Conservation (phyloP, 2,888 invertebrate genomes). For the Cephus runcator region DNA sequence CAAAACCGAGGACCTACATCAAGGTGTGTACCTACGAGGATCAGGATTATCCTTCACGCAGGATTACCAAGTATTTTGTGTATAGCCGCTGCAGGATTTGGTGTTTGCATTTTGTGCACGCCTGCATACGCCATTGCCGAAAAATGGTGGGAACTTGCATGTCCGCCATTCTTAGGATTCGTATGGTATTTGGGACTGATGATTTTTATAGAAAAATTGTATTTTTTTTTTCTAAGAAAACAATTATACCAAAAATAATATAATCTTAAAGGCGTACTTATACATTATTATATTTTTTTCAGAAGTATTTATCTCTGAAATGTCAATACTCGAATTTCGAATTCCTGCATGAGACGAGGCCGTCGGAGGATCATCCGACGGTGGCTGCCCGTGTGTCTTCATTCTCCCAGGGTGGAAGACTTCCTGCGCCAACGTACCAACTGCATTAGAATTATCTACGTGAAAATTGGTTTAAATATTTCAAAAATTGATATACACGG, state of each 20-base stretch:
- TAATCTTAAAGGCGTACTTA: no score
- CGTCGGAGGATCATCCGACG: slow-evolving; percentile 29
- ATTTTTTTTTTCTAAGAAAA: background rate
- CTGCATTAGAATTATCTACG: background rate
- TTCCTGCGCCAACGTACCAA: slow-evolving; percentile 14
- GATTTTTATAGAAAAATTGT: background rate
- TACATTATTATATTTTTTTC: background rate
- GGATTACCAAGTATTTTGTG: slow-evolving; percentile 35
- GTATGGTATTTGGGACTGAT: background rate
- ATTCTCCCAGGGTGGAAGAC: slow-evolving; percentile 27
- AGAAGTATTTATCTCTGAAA: background rate
- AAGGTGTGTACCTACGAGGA: slow-evolving; percentile 25
- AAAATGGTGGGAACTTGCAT: slow-evolving; percentile 2
- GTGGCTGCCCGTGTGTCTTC: slow-evolving; percentile 28
- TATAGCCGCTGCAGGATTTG: slow-evolving; percentile 10
- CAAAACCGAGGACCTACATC: slow-evolving; percentile 13
- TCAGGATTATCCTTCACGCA: slow-evolving; percentile 43
- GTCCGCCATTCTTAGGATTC: background rate
- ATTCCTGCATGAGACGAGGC: slow-evolving; percentile 24
- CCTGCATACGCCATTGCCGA: background rate
- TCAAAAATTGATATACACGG: background rate
- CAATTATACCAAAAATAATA: background rate
- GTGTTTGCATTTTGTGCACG: slow-evolving; percentile 9
- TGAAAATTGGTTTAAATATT: background rate
- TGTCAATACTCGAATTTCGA: background rate